A percentile compares a stretch with the other conserved stretches of the same genome.
phyloP scores from a whole-genome alignment of 2,113 vertebrate genomes.

The Neogobius melanostomus region DNA sequence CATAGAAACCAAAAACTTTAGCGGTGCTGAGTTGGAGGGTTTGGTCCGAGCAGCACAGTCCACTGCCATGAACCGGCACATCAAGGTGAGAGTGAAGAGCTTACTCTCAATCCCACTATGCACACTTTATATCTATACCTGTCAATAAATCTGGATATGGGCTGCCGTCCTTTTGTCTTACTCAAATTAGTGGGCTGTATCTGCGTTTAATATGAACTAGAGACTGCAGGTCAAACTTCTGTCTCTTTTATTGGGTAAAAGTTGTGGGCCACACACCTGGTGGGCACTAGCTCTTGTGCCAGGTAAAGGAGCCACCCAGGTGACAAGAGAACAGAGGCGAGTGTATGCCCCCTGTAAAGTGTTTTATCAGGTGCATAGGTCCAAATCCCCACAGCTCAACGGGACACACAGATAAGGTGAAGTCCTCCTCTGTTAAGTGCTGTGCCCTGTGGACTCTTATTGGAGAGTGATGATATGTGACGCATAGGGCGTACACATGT shows the following conservation, averaged over 20 bases:
- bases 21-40: conserved; percentile 93
- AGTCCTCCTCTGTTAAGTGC: conserved; percentile 47
- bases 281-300: conserved; percentile 8
- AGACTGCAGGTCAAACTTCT: not conserved
- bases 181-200: not conserved
- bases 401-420: conserved; percentile 29
- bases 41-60: conserved; percentile 95
- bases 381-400: conserved; percentile 37
- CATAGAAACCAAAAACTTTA: conserved; percentile 94
- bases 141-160: no score
- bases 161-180: no score
- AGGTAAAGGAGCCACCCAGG: conserved; percentile 32
- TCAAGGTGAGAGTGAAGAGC: conserved; percentile 83
- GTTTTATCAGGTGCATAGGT: conserved; percentile 61
- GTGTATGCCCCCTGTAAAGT: conserved; percentile 24
- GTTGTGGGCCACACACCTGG: conserved; percentile 28
- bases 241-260: not conserved
- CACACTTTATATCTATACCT: no score
- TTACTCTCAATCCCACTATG: not conserved
- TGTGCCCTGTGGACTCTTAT: conserved; percentile 62
- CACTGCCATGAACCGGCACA: conserved; percentile 97
- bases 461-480: conserved; percentile 83
- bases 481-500: conserved; percentile 73
- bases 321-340: not conserved
- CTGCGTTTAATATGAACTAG: not conserved